Evolutionary conservation across 1,140 invertebrate species (phyloP), one percentile per base, ranked within the genome.

Genomic region (Battus philenor): DNA sequence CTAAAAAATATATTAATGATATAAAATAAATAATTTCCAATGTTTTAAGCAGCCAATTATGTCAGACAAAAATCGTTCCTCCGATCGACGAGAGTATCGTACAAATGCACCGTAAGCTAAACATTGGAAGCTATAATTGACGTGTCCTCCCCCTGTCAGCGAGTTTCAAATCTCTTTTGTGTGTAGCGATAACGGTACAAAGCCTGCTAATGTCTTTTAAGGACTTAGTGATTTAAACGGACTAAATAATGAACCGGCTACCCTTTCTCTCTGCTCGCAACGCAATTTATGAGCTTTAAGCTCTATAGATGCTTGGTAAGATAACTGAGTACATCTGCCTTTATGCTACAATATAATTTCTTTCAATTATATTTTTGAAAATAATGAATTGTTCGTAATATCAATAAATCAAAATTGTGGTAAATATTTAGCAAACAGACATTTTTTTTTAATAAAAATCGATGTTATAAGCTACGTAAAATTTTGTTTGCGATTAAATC

Each of bases 221-320:
- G 83, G 83, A 85, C 82, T 85, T 86, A 80, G 80, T 77, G 81
- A 86, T 86, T 86, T 86, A 86, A 86, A 85, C 75, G 80, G 82
- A 85, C 80, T 86, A 77, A 77, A 77, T 82, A 82, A 86, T 85
- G 80, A 86, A 77, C 63, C 61, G 52, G 58, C 70, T 76, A 80
- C 75, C 76, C 81, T 80, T 82, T 68, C 65, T 57, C 63, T 64
- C 18, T 24, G 22, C 16, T 49, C 54, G 48, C 58, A 50, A 65
- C 46, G 66, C 67, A 79, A 74, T 80, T 82, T 80, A 73, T 63
- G 58, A 59, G 70, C 69, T 78, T 79, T 70, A 69, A 71, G 61
- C 60, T 32, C 59, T 59, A 57, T 61, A 56, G 63, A 45, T 53
- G 33, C 39, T 43, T 17, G 15, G 22, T 20, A 20, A 20, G 18